These are phyloP conservation scores for Eupithecia subfuscata DNA, from an alignment of 2,888 invertebrate genomes.

Conservation along the genomic window DNA sequence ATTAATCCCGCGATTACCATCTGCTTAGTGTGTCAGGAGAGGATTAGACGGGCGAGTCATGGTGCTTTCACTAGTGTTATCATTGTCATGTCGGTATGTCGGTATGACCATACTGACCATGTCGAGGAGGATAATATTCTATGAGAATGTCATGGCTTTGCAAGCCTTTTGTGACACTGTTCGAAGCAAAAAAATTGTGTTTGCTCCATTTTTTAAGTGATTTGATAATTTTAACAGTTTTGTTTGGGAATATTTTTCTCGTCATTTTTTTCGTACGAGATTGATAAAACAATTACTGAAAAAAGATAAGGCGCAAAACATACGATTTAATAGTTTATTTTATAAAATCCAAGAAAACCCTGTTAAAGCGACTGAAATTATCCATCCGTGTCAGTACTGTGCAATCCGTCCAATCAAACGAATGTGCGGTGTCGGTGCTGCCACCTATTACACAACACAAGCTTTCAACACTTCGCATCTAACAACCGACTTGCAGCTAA, in stretches of 20 bases:
- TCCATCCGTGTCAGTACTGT: neutral
- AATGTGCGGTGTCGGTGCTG: neutral
- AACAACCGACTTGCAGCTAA: no score
- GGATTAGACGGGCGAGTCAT: slow-evolving; percentile 14
- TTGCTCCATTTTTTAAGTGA: no score
- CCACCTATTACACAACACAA: neutral
- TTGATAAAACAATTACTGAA: no score
- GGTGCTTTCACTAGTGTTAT: slow-evolving; percentile 1
- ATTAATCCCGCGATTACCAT: slow-evolving; percentile 26
- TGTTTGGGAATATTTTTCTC: no score
- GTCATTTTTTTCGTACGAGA: no score
- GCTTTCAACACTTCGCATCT: neutral
- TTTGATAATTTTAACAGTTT: no score
- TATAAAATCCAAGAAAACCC: neutral
- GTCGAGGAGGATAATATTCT: no score
- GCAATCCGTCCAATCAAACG: neutral
- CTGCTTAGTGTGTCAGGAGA: slow-evolving; percentile 20
- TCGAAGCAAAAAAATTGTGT: no score
- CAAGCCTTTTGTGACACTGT: neutral
- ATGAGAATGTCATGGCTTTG: neutral
- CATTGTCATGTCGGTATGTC: neutral
- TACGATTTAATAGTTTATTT: neutral
- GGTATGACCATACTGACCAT: neutral
- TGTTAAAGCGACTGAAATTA: neutral
- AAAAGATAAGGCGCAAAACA: neutral